Evolutionary conservation across 2,888 invertebrate genomes (phyloP).

Genomic region (Heteromyza rotundicornis): DNA sequence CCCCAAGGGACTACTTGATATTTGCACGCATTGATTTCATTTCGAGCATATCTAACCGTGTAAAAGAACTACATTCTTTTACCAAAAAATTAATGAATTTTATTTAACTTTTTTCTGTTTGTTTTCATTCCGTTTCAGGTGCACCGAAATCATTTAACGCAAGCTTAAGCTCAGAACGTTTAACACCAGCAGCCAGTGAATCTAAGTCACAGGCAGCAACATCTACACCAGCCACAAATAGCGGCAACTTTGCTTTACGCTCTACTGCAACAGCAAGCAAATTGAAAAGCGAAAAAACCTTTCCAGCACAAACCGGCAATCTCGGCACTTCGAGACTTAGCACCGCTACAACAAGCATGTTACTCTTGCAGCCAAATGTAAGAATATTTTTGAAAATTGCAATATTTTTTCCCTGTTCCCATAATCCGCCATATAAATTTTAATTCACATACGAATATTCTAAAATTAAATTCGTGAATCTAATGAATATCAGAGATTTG

Average conservation of each 20-base stretch:
- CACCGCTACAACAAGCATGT: slow-evolving; percentile 76
- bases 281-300: slow-evolving; percentile 24
- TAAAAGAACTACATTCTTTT: slow-evolving; percentile 1
- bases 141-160: slow-evolving; percentile 37
- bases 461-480: background rate
- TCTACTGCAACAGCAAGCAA: slow-evolving; percentile 33
- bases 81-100: slow-evolving; percentile 7
- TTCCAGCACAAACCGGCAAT: slow-evolving; percentile 31
- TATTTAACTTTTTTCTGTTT: no score
- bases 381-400: no score
- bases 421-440: no score
- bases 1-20: slow-evolving; percentile 35
- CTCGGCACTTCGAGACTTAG: slow-evolving; percentile 49
- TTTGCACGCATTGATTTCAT: slow-evolving; percentile 26
- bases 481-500: background rate
- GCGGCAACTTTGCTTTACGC: slow-evolving; percentile 13
- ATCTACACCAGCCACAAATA: slow-evolving; percentile 24
- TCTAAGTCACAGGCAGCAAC: slow-evolving; percentile 13
- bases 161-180: slow-evolving; percentile 24
- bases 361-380: slow-evolving; percentile 92
- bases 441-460: no score
- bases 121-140: slow-evolving; percentile 39
- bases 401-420: no score
- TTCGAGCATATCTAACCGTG: slow-evolving; percentile 13
- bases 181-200: background rate